A percentile compares a stretch with the other conserved stretches of the same genome.
Evolutionary conservation across 2,797 vertebrate genomes (phyloP).

Genomic region (Propithecus deckenii): DNA sequence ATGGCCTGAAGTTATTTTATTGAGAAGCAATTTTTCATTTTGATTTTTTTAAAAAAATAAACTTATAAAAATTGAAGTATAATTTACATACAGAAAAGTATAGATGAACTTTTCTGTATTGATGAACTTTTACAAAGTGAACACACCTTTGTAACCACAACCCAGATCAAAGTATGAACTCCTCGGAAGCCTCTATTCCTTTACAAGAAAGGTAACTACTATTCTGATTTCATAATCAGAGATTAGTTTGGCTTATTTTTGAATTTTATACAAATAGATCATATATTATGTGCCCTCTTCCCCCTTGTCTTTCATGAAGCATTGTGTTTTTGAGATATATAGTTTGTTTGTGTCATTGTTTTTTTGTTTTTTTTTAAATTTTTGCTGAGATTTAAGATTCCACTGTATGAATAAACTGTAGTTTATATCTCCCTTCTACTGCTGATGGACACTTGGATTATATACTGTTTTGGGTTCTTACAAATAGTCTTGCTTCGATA

Average conservation of each 20-base stretch:
- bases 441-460: not conserved
- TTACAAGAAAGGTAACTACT: not conserved
- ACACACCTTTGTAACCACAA: not conserved
- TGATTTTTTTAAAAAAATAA: not conserved
- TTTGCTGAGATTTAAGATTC: not conserved
- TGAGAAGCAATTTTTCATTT: not conserved
- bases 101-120: constrained; percentile 15
- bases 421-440: not conserved
- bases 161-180: not conserved
- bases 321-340: not conserved
- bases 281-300: not conserved
- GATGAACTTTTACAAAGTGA: constrained; percentile 33
- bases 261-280: not conserved
- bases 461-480: not conserved
- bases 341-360: not conserved
- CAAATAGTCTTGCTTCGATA: not conserved
- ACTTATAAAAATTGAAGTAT: not conserved
- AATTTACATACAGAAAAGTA: not conserved
- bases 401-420: not conserved
- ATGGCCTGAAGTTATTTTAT: not conserved
- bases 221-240: not conserved
- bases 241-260: not conserved
- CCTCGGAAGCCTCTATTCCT: not conserved
- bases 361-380: not conserved
- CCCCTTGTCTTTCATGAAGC: not conserved